Evolutionary conservation across 1,140 invertebrate species (phyloP), one percentile per base, ranked within the genome.

Genomic region (Babylonia areolata): DNA sequence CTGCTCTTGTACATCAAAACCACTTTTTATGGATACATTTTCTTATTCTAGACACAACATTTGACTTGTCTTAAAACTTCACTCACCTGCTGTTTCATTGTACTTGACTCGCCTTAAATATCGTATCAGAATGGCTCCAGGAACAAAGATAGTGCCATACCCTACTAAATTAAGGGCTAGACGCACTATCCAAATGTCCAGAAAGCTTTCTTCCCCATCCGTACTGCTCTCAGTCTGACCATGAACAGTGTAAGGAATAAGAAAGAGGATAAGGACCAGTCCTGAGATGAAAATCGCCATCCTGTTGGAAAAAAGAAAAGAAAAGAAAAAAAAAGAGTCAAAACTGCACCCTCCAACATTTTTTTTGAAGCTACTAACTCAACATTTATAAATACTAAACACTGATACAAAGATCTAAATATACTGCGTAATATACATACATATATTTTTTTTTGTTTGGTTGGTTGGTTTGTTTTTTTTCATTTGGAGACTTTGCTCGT

Each of bases 71-170:
- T n/a, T 46, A 11, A 42, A 17, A 37, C 9, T 15, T 23, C 12
- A 95, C 95, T 96, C 95, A 97, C 97, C 96, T 93, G 96, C 89
- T 84, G 96, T 96, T 93, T 98, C 97, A 88, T 97, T 95, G 92
- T 98, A 98, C 89, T 97, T 97, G 31, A 95, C 96, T 90, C 96
- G 96, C 79, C 96, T 95, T 12, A 98, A 95, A 95, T 98, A 98
- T 94, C 97, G 97, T 91, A 97, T 97, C 75, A 98, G 95, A 23
- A 99, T 92, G 92, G 96, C 97, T 69, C 97, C 97, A 17, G 98
- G 98, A 81, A 99, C 93, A 93, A 99, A 96, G 87, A 99, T 95
- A 40, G 97, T 97, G 3, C 96, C 96, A 95, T 99, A 99, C n/a
- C 98, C 97, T 54, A 97, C 95, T 73, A 98, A 95, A 94, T 99